phyloP scores from a whole-genome alignment of 2,888 invertebrate species.

The Spicauda simplicius region DNA sequence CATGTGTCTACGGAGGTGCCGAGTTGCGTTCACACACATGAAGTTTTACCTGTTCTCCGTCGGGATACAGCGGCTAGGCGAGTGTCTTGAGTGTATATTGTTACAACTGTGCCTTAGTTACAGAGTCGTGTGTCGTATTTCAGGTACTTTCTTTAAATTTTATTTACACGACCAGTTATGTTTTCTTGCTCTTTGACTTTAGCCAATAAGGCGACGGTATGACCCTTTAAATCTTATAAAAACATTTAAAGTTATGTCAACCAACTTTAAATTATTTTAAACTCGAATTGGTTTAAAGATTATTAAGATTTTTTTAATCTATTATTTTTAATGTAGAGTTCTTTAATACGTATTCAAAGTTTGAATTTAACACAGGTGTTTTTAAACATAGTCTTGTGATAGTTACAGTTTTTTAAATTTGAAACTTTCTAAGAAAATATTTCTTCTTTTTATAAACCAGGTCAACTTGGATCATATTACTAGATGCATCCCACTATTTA shows the following conservation, averaged over 20 bases:
- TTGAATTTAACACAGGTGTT: too few relatives aligned
- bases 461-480: conserved; percentile 21
- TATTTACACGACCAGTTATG: neutral
- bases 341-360: too few relatives aligned
- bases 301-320: too few relatives aligned
- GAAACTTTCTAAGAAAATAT: neutral
- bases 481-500: conserved; percentile 22
- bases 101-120: conserved; percentile 24
- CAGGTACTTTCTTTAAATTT: conserved; percentile 21
- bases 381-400: neutral
- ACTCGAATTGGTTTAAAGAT: too few relatives aligned
- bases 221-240: neutral
- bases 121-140: conserved; percentile 24
- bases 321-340: too few relatives aligned
- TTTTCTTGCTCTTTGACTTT: neutral
- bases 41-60: conserved; percentile 61
- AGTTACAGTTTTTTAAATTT: neutral
- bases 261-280: too few relatives aligned
- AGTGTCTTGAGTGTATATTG: conserved; percentile 51
- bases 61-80: conserved; percentile 66
- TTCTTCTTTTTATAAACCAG: conserved; percentile 10
- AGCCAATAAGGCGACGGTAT: neutral
- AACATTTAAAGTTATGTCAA: neutral
- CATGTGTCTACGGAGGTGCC: conserved; percentile 28
- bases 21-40: conserved; percentile 57